These are phyloP conservation scores for Hyla sarda DNA, from an alignment of 2,113 vertebrate species.

Conservation along the genomic window DNA sequence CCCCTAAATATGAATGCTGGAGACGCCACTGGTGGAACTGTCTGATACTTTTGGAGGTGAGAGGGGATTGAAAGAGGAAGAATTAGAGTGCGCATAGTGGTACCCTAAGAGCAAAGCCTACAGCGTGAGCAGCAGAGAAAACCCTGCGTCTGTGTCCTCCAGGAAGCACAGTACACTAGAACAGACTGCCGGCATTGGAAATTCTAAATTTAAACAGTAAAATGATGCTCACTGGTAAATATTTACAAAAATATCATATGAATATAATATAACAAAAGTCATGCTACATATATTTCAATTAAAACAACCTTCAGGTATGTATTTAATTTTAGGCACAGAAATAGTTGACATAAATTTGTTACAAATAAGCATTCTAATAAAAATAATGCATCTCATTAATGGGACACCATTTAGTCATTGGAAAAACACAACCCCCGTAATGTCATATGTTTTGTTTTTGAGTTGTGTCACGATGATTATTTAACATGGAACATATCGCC, in stretches of 20 bases:
- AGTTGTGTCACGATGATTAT: slow-evolving; percentile 6
- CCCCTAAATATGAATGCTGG: too few species aligned
- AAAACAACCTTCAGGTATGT: not conserved
- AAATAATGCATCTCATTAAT: slow-evolving; percentile 10
- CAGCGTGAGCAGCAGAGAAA: too few species aligned
- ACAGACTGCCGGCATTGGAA: too few species aligned
- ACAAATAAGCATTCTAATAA: not conserved
- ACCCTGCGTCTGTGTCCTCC: too few species aligned
- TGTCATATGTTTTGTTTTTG: slow-evolving; percentile 19
- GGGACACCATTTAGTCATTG: slow-evolving; percentile 7
- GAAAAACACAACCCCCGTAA: slow-evolving; percentile 26
- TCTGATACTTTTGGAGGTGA: too few species aligned
- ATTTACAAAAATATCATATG: not conserved
- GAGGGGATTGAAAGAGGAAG: too few species aligned
- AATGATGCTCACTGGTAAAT: not conserved
- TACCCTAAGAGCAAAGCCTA: too few species aligned
- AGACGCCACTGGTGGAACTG: too few species aligned
- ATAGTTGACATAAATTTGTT: not conserved
- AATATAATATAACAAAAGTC: not conserved
- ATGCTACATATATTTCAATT: not conserved
- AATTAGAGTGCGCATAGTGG: too few species aligned
- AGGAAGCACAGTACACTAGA: too few species aligned
- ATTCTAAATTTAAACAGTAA: not conserved
- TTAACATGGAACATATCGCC: not conserved
- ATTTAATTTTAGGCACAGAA: not conserved